A percentile compares a stretch with the other conserved stretches of the same genome.
Conservation (phyloP, 2,888 invertebrate species). For the Cistogaster globosa region DNA sequence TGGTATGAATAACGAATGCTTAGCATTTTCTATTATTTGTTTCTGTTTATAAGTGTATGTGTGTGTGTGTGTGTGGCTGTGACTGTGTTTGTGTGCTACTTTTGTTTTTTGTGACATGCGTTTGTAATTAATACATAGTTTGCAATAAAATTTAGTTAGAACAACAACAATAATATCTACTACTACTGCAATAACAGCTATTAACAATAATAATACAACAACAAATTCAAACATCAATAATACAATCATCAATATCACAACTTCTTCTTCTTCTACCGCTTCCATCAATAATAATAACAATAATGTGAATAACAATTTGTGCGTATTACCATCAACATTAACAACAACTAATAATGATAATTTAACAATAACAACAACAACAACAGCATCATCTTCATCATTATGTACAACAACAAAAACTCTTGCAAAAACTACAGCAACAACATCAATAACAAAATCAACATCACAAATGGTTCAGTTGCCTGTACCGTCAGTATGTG, state of each 20-base stretch:
- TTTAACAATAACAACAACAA: constrained; percentile 21
- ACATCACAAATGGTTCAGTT: constrained; percentile 75
- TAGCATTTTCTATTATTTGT: too few species aligned
- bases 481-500: constrained; percentile 83
- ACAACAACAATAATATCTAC: constrained; percentile 73
- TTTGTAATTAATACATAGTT: constrained; percentile 61
- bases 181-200: constrained; percentile 70
- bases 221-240: constrained; percentile 70
- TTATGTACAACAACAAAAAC: constrained; percentile 47
- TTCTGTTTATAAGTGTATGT: background rate
- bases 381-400: constrained; percentile 57
- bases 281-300: constrained; percentile 76
- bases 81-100: constrained; percentile 66
- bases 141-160: constrained; percentile 76
- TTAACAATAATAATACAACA: constrained; percentile 67
- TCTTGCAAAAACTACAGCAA: constrained; percentile 60
- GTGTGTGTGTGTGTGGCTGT: constrained; percentile 71
- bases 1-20: background rate
- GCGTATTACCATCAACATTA: constrained; percentile 66
- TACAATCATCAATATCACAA: constrained; percentile 77
- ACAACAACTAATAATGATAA: constrained; percentile 43
- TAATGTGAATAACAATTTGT: constrained; percentile 75
- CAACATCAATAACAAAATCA: constrained; percentile 76
- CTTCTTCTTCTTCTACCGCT: constrained; percentile 42
- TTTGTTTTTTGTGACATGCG: constrained; percentile 71